Percentiles rank a stretch among this genome's conserved stretches.
Conservation (phyloP, 2,113 vertebrate genomes). For the Mesitornis unicolor region DNA sequence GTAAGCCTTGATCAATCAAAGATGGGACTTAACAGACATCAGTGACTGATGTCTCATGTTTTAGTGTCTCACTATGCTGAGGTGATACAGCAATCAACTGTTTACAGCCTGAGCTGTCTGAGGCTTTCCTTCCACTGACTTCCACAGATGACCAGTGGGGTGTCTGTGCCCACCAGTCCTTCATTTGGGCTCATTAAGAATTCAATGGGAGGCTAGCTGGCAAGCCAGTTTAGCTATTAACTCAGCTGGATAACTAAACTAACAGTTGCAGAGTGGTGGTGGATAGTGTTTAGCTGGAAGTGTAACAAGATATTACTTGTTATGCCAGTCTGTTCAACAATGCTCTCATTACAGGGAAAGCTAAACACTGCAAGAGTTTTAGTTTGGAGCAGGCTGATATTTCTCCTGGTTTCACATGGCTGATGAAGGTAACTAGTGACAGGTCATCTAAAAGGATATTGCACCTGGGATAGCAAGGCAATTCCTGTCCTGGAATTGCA, state of each 20-base stretch:
- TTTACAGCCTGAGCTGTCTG: background rate
- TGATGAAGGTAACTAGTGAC: background rate
- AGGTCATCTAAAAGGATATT: background rate
- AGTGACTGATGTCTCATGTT: background rate
- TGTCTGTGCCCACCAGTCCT: background rate
- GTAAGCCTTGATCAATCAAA: background rate
- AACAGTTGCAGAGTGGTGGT: background rate
- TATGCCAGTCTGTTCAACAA: background rate
- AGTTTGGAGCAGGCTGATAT: background rate
- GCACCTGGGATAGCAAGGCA: background rate
- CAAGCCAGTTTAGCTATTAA: background rate
- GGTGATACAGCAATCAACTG: background rate
- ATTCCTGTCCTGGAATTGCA: background rate
- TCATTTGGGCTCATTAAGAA: background rate
- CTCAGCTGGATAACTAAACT: background rate
- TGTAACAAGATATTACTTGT: background rate
- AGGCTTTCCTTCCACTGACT: background rate
- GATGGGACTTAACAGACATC: background rate
- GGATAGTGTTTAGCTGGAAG: background rate
- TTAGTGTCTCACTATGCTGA: background rate
- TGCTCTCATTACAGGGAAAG: background rate
- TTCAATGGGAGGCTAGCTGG: background rate
- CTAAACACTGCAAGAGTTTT: background rate
- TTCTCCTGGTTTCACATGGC: background rate
- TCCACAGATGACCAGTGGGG: background rate